A percentile compares a stretch with the other conserved stretches of the same genome.
Conservation (phyloP, 2,888 invertebrate genomes). For the Oscheius sp. region DNA sequence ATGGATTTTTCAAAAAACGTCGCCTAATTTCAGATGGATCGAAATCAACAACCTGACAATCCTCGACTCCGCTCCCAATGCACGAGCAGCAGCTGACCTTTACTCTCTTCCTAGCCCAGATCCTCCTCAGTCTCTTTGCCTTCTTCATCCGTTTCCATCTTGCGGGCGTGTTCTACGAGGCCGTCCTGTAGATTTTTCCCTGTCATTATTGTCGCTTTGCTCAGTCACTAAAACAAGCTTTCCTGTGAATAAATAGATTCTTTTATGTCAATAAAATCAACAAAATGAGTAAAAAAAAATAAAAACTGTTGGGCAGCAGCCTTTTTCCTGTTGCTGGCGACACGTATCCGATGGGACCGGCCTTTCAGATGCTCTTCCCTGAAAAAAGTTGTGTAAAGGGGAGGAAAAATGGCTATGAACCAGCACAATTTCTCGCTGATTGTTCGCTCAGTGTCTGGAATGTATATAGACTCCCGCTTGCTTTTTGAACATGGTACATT, state of each 20-base stretch:
- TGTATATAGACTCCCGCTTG: no score
- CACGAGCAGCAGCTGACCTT: constrained; percentile 86
- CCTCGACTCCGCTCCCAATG: constrained; percentile 90
- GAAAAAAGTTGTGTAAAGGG: constrained; percentile 41
- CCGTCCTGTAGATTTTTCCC: constrained; percentile 55
- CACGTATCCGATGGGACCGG: constrained; percentile 42
- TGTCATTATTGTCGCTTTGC: background rate
- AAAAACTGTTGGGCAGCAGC: no score
- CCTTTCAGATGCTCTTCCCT: constrained; percentile 59
- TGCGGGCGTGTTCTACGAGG: constrained; percentile 71
- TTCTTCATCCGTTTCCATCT: constrained; percentile 70
- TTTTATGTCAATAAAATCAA: no score
- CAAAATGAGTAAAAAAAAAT: no score
- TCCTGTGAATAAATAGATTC: constrained; percentile 3
- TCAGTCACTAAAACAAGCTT: background rate
- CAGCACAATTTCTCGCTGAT: constrained; percentile 40
- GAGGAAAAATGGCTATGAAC: constrained; percentile 3
- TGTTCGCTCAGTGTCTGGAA: constrained; percentile 39
- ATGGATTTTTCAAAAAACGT: no score
- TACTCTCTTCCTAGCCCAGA: constrained; percentile 84
- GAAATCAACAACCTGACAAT: constrained; percentile 89
- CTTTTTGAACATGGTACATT: no score
- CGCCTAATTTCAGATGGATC: constrained; percentile 74
- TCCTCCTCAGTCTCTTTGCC: constrained; percentile 74
- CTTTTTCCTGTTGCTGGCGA: background rate